Base-by-base conservation (phyloP, 2,113 vertebrate genomes). In the rat (Rattus norvegicus) region DNA sequence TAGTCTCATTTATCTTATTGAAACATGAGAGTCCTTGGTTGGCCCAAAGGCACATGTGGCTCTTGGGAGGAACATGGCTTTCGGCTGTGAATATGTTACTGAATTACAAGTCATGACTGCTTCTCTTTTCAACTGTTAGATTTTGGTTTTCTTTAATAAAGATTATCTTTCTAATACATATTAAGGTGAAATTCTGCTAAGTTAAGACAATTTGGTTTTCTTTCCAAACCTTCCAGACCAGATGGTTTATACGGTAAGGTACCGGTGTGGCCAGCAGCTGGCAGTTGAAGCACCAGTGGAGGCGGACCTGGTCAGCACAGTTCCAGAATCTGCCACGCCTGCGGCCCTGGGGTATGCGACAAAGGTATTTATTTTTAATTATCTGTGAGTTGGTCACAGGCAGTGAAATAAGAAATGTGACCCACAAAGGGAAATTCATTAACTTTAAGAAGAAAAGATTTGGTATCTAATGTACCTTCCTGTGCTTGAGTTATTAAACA, bases 201-300 rank as follows among this genome's bases (percentile, higher is more conserved):
- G 5, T 95, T 65, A 95, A 96, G 91, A 65, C 75, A 81, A 86
- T 84, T 7, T 83, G 0, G 87, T 93, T 97, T 20, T 33, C 92
- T 91, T 96, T 88, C n/a, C 56, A 65, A 92, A 92, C 11, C 76
- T 90, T 80, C 65, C 69, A 99, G 99, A 99, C 95, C 99, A 99
- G 98, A 99, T 99, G 99, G 99, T 99, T 30, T 99, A 99, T 96
- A 99, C 99, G 0, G 99, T 99, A 75, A 98, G 99, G 94, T 99
- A 98, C 90, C 99, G 99, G 92, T 99, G 99, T 36, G 99, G 99
- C 77, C 99, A 99, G 94, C 99, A 99, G 98, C 98, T 99, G 77
- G 99, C 99, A 49, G 98, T 99, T 2, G 99, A 99, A 98, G 99
- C 99, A 16, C 99, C 99, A 0, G 99, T 99, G 93, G 99, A 99